A percentile compares a stretch with the other conserved stretches of the same genome.
Conservation (phyloP, 2,797 vertebrate species). For the Acanthopagrus latus region DNA sequence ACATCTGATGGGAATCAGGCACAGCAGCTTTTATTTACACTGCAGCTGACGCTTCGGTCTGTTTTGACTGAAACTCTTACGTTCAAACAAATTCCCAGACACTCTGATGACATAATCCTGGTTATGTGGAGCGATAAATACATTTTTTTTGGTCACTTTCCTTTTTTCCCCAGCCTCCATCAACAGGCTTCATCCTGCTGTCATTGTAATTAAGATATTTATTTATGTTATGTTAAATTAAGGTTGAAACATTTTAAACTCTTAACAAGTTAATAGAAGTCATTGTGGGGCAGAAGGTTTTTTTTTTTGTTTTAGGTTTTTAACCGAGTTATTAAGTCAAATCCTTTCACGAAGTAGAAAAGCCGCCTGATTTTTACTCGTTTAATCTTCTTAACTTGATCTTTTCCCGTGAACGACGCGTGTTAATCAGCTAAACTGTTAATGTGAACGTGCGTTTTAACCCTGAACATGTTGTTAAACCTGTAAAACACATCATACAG, state of each 20-base stretch:
- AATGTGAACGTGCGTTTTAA: neutral
- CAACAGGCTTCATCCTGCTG: neutral
- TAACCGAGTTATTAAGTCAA: neutral
- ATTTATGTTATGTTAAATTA: neutral
- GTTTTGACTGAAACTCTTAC: conserved; percentile 23
- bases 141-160: neutral
- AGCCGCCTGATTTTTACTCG: neutral
- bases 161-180: neutral
- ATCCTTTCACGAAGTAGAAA: neutral
- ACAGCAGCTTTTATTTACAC: conserved; percentile 60
- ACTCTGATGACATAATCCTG: conserved; percentile 12
- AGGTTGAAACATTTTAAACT: neutral
- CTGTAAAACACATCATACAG: neutral
- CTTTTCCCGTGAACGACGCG: neutral
- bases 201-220: neutral
- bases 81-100: conserved; percentile 41
- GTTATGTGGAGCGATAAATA: neutral
- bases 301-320: neutral
- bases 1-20: conserved; percentile 42
- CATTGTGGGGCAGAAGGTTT: neutral
- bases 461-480: neutral
- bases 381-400: neutral
- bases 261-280: neutral
- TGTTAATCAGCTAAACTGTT: neutral
- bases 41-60: conserved; percentile 40